A percentile compares a stretch with the other conserved stretches of the same genome.
Conservation (phyloP, 2,113 vertebrate species). For the Microcebus lehilahytsara region DNA sequence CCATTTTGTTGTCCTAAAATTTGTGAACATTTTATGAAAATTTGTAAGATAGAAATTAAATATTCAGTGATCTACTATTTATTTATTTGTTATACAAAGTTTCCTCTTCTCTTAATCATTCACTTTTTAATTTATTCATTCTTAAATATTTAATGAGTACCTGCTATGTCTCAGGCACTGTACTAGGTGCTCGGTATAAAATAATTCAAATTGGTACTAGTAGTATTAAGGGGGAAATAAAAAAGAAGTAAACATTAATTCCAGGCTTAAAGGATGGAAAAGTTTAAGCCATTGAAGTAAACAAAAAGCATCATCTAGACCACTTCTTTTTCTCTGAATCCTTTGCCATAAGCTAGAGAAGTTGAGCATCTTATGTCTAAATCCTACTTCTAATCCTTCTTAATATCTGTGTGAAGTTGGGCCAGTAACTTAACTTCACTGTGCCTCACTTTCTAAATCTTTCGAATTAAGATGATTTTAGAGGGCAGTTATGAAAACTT, state of each 20-base stretch:
- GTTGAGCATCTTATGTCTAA: neutral
- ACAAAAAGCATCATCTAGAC: neutral
- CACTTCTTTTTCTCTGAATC: neutral
- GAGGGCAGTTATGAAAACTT: neutral
- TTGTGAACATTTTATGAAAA: constrained; percentile 26
- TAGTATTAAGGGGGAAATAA: neutral
- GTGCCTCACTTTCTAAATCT: neutral
- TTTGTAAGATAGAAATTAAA: neutral
- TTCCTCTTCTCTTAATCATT: constrained; percentile 23
- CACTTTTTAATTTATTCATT: neutral
- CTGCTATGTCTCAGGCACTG: neutral
- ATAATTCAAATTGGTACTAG: neutral
- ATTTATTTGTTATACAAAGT: neutral
- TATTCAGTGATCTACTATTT: neutral
- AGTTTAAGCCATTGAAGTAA: neutral
- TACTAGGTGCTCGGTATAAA: neutral
- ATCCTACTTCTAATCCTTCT: neutral
- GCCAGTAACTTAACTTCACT: neutral
- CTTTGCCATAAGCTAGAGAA: neutral
- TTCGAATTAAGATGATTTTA: neutral
- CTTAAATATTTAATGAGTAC: neutral
- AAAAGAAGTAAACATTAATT: neutral
- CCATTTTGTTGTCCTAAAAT: constrained; percentile 57
- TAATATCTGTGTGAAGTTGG: neutral
- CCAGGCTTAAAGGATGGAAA: neutral